Conservation (phyloP, 2,888 invertebrate species). For the Anarsia innoxiella region DNA sequence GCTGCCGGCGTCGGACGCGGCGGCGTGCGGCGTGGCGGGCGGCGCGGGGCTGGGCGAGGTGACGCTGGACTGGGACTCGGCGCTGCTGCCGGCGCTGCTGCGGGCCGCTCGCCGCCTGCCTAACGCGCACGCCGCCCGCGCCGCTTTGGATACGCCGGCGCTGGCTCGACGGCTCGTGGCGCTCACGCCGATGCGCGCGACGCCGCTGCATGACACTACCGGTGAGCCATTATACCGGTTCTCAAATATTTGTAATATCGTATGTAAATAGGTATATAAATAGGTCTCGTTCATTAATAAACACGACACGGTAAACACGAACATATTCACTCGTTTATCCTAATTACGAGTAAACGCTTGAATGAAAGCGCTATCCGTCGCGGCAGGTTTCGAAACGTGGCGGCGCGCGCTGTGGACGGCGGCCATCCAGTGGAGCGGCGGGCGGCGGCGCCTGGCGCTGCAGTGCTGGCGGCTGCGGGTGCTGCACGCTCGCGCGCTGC, state of each 20-base stretch:
- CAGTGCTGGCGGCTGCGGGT: constrained; percentile 56
- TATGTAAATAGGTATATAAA: not conserved
- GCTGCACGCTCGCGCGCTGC: constrained; percentile 38
- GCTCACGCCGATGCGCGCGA: constrained; percentile 35
- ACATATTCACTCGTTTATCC: not conserved
- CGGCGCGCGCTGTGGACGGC: constrained; percentile 41
- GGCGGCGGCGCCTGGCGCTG: constrained; percentile 35
- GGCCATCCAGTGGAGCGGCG: constrained; percentile 26
- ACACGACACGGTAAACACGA: not conserved
- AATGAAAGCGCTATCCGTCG: not conserved
- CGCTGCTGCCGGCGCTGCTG: constrained; percentile 14
- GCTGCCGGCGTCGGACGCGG: constrained; percentile 19
- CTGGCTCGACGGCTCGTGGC: constrained; percentile 23
- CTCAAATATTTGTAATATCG: no score
- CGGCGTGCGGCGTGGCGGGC: constrained; percentile 25
- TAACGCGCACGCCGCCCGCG: constrained; percentile 24
- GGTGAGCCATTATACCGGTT: constrained; percentile 21
- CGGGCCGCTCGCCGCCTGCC: constrained; percentile 19
- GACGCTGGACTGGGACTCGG: constrained; percentile 17
- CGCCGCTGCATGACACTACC: constrained; percentile 32
- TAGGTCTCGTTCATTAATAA: not conserved
- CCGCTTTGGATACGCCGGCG: constrained; percentile 17
- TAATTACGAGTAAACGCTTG: not conserved
- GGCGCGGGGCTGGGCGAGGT: constrained; percentile 26
- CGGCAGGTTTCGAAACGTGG: constrained; percentile 36